phyloP scores from a whole-genome alignment of 53 echinoderm and acorn worm species.

The Temnopleurus reevesii region DNA sequence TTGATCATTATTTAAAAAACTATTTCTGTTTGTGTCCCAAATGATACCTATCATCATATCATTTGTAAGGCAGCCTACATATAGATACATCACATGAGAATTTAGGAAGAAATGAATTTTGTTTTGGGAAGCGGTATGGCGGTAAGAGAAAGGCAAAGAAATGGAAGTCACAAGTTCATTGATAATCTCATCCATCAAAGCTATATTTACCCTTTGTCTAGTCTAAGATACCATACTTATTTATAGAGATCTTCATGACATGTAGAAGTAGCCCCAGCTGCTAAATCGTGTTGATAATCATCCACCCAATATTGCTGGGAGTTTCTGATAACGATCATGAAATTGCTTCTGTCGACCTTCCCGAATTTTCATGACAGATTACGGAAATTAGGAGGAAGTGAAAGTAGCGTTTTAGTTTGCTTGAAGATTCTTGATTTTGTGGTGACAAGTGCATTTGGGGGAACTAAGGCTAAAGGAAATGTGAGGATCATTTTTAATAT shows the following conservation, averaged over 20 bases:
- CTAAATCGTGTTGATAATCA: background rate
- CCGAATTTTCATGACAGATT: too few species aligned
- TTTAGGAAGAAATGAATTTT: constrained; percentile 25
- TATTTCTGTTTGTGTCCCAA: too few species aligned
- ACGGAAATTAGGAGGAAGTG: too few species aligned
- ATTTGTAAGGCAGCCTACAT: background rate
- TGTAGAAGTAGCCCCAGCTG: background rate
- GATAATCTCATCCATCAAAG: background rate
- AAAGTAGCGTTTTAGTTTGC: too few species aligned
- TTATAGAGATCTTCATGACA: background rate
- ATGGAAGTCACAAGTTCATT: constrained; percentile 22
- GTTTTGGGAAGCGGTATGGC: background rate
- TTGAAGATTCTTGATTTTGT: too few species aligned
- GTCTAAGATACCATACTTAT: constrained; percentile 33
- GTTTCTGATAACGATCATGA: background rate
- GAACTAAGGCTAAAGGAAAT: too few species aligned
- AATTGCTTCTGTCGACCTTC: too few species aligned
- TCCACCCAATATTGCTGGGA: background rate
- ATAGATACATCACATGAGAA: background rate
- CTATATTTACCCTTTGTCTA: constrained; percentile 9
- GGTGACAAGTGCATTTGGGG: too few species aligned
- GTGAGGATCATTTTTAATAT: too few species aligned
- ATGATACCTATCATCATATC: background rate
- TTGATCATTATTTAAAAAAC: too few species aligned
- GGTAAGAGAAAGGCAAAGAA: background rate